Evolutionary conservation across 2,113 vertebrate species (phyloP).

Genomic region (Nibea coibor): DNA sequence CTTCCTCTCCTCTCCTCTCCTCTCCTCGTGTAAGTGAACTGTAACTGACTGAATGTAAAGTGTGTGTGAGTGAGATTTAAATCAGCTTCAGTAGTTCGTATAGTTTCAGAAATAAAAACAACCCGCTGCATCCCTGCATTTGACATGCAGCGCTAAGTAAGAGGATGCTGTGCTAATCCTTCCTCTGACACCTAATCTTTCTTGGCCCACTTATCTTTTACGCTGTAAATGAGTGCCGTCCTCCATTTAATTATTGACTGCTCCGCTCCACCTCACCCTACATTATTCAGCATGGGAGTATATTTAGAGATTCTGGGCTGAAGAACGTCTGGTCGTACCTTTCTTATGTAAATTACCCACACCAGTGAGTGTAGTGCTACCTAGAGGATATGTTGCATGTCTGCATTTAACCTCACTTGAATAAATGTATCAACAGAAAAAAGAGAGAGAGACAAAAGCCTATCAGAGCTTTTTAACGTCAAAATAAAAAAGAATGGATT

Average conservation of each 20-base stretch:
- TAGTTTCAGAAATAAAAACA: neutral
- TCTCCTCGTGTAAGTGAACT: too few species aligned
- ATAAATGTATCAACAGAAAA: too few species aligned
- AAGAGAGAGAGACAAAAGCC: neutral
- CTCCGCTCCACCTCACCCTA: slow-evolving; percentile 81
- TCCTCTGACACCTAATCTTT: slow-evolving; percentile 62
- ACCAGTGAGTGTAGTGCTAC: slow-evolving; percentile 65
- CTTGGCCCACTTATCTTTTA: slow-evolving; percentile 62
- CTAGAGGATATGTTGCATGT: neutral
- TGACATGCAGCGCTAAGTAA: slow-evolving; percentile 14
- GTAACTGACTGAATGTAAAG: neutral
- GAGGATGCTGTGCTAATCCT: slow-evolving; percentile 47
- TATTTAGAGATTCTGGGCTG: slow-evolving; percentile 84
- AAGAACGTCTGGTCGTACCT: slow-evolving; percentile 70
- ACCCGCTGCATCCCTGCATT: neutral
- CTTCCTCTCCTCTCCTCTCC: neutral
- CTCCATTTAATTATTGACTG: slow-evolving; percentile 88
- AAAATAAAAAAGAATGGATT: neutral
- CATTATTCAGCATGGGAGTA: slow-evolving; percentile 87
- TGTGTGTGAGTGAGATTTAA: neutral
- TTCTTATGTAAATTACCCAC: slow-evolving; percentile 81
- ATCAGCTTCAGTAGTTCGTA: neutral
- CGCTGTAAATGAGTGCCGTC: slow-evolving; percentile 78
- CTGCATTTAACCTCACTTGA: neutral
- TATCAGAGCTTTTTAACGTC: neutral